Percentiles rank a stretch among this genome's conserved stretches.
Evolutionary conservation across 2,797 vertebrate species (phyloP).

Genomic region (Epinephelus coioides): DNA sequence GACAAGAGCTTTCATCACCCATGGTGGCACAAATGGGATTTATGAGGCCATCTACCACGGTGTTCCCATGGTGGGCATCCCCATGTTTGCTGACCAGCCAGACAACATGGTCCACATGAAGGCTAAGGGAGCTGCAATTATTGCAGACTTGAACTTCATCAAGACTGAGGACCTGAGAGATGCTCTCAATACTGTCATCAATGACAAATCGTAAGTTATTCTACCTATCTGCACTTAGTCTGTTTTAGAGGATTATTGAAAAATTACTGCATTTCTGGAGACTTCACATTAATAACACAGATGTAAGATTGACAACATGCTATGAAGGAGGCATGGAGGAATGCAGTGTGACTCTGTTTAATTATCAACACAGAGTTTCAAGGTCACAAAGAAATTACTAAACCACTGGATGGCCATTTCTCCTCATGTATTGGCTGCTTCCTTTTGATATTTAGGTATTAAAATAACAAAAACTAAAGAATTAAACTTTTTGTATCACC

Average conservation of each 20-base stretch:
- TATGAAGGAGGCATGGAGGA: neutral
- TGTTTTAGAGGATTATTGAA: neutral
- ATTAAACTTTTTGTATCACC: too few species aligned
- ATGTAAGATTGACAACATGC: neutral
- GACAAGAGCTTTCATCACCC: conserved; percentile 89
- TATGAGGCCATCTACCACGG: conserved; percentile 96
- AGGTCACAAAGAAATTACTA: neutral
- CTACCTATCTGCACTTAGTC: fast-evolving
- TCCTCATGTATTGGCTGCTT: too few species aligned
- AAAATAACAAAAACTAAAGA: neutral
- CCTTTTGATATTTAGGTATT: neutral
- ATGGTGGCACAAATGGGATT: conserved; percentile 90
- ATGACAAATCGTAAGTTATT: conserved; percentile 75
- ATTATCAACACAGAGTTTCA: neutral
- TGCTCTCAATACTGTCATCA: conserved; percentile 84
- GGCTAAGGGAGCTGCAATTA: conserved; percentile 88
- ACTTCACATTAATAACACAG: neutral
- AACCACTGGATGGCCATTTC: neutral
- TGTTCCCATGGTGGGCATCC: conserved; percentile 92
- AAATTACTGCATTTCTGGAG: too few species aligned
- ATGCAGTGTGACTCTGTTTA: neutral
- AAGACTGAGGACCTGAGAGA: conserved; percentile 82
- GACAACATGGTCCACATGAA: conserved; percentile 90
- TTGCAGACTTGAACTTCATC: conserved; percentile 66
- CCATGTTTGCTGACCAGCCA: conserved; percentile 91